These are phyloP conservation scores for Mionectes olivaceus DNA, from an alignment of 2,797 vertebrate genomes.

Conservation along the genomic window DNA sequence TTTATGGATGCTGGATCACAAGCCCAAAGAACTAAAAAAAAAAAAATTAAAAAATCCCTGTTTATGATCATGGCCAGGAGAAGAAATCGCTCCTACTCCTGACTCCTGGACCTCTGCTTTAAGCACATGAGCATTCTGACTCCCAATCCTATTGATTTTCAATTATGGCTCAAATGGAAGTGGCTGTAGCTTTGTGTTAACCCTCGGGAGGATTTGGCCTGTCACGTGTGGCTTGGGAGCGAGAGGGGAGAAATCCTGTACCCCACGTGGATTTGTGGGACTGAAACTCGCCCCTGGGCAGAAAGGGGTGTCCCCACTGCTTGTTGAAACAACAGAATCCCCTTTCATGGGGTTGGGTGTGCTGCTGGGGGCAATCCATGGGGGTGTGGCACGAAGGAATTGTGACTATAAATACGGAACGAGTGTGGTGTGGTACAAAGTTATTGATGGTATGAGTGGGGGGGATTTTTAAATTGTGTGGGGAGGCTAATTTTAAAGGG, in stretches of 20 bases:
- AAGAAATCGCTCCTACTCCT: conserved; percentile 7
- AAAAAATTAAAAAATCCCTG: not conserved
- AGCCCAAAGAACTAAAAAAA: not conserved
- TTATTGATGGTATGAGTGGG: not conserved
- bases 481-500: not conserved
- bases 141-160: conserved; percentile 63
- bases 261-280: not conserved
- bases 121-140: conserved; percentile 1
- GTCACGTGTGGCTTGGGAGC: not conserved
- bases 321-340: not conserved
- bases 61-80: not conserved
- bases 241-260: not conserved
- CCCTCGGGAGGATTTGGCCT: not conserved
- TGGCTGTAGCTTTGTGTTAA: conserved; percentile 36
- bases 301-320: not conserved
- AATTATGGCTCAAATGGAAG: conserved; percentile 56
- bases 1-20: not conserved
- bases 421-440: not conserved
- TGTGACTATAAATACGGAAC: not conserved
- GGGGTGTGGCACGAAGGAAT: not conserved
- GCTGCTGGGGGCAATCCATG: fast-evolving
- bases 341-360: not conserved
- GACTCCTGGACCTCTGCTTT: not conserved
- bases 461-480: not conserved
- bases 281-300: not conserved